Evolutionary conservation across 2,888 invertebrate species (phyloP).

Genomic region (Apamea monoglypha): DNA sequence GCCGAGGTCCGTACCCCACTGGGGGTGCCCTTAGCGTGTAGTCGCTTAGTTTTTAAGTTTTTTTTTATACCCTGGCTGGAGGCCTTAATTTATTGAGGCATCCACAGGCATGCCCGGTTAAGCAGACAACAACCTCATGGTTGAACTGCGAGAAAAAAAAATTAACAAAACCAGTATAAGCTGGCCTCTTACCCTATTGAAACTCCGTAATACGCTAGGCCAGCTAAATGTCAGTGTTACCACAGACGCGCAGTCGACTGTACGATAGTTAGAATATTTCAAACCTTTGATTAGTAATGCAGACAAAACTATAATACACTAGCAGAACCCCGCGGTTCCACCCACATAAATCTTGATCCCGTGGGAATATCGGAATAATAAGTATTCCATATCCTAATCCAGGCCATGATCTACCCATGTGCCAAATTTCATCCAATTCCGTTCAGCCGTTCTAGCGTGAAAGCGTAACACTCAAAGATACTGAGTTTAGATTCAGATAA

Average conservation of each 20-base stretch:
- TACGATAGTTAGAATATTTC: not conserved
- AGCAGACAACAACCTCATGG: too few relatives aligned
- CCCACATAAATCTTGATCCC: not conserved
- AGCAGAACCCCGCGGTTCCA: not conserved
- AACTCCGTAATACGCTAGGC: not conserved
- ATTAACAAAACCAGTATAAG: not conserved
- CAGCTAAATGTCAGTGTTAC: not conserved
- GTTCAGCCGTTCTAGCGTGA: too few relatives aligned
- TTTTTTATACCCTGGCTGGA: too few relatives aligned
- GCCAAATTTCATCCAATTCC: not conserved
- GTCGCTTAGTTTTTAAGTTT: too few relatives aligned
- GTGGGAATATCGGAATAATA: not conserved
- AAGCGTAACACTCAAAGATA: too few relatives aligned
- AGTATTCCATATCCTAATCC: not conserved
- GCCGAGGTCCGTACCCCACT: too few relatives aligned
- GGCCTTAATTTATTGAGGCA: too few relatives aligned
- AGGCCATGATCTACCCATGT: not conserved
- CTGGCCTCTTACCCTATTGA: not conserved
- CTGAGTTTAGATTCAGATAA: too few relatives aligned
- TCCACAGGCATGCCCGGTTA: too few relatives aligned
- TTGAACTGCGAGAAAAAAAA: too few relatives aligned
- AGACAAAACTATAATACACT: not conserved
- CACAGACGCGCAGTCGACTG: not conserved
- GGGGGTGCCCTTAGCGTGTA: too few relatives aligned
- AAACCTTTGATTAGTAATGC: too few relatives aligned